Evolutionary conservation across 2,113 vertebrate species (phyloP).

Genomic region (Tiliqua scincoides): DNA sequence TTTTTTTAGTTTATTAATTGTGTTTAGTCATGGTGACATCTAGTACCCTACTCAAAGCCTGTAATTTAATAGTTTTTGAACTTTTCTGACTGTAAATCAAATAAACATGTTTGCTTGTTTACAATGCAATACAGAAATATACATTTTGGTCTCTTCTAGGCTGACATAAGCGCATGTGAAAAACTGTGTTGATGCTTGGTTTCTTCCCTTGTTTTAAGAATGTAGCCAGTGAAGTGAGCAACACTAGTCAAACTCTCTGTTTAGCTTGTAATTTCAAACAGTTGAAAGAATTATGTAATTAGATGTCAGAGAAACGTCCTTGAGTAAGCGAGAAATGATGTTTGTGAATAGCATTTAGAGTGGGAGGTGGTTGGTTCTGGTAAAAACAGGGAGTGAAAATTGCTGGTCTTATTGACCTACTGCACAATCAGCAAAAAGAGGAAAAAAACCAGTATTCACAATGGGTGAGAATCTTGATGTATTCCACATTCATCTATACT

Average conservation of each 20-base stretch:
- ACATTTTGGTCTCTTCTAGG: not conserved
- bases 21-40: not conserved
- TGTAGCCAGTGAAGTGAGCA: not conserved
- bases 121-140: not conserved
- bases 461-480: too few relatives aligned
- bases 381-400: slow-evolving; percentile 51
- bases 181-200: not conserved
- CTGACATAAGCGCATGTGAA: not conserved
- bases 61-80: not conserved
- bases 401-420: slow-evolving; percentile 43
- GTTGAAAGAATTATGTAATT: slow-evolving; percentile 54
- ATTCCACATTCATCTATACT: too few relatives aligned
- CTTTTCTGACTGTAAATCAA: not conserved
- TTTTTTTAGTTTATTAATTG: not conserved
- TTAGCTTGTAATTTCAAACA: slow-evolving; percentile 53
- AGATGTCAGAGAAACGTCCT: slow-evolving; percentile 30
- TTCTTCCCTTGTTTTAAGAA: not conserved
- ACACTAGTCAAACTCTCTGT: slow-evolving; percentile 25
- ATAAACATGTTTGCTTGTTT: not conserved
- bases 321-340: slow-evolving; percentile 56
- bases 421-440: not conserved
- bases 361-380: slow-evolving; percentile 48
- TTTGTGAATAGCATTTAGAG: slow-evolving; percentile 26
- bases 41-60: not conserved
- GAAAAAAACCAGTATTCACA: not conserved